A percentile compares a stretch with the other conserved stretches of the same genome.
phyloP scores from a whole-genome alignment of 2,797 vertebrate genomes.

The Protonibea diacanthus region DNA sequence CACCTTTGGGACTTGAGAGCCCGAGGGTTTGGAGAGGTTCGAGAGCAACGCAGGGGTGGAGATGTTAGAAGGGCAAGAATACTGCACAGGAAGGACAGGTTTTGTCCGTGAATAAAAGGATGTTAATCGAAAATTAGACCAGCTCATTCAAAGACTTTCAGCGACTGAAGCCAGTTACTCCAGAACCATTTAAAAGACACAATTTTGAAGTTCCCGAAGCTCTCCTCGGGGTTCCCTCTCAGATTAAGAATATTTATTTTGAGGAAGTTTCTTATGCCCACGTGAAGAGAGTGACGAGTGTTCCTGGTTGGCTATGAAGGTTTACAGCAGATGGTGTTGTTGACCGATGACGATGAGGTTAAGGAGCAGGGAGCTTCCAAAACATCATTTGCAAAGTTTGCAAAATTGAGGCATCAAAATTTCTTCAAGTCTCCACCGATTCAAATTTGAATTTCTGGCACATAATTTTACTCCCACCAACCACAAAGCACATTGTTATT shows the following conservation, averaged over 20 bases:
- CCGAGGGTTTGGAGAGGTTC: constrained; percentile 31
- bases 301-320: constrained; percentile 29
- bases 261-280: constrained; percentile 1
- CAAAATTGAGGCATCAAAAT: constrained; percentile 63
- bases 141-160: background rate
- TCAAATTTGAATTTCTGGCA: constrained; percentile 71
- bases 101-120: background rate
- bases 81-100: background rate
- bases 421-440: constrained; percentile 56
- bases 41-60: constrained; percentile 10
- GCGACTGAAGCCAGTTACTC: constrained; percentile 6
- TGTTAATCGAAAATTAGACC: constrained; percentile 4
- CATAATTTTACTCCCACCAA: constrained; percentile 49
- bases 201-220: constrained; percentile 1
- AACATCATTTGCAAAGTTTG: constrained; percentile 27
- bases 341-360: constrained; percentile 12
- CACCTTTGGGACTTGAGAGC: constrained; percentile 40
- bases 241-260: background rate
- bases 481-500: constrained; percentile 45
- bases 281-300: background rate
- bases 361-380: constrained; percentile 22
- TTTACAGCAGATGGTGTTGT: constrained; percentile 16
- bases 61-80: background rate
- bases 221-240: background rate
- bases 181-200: constrained; percentile 7